Evolutionary conservation across 1,140 invertebrate genomes (phyloP).

Genomic region (Calycopis cecrops): DNA sequence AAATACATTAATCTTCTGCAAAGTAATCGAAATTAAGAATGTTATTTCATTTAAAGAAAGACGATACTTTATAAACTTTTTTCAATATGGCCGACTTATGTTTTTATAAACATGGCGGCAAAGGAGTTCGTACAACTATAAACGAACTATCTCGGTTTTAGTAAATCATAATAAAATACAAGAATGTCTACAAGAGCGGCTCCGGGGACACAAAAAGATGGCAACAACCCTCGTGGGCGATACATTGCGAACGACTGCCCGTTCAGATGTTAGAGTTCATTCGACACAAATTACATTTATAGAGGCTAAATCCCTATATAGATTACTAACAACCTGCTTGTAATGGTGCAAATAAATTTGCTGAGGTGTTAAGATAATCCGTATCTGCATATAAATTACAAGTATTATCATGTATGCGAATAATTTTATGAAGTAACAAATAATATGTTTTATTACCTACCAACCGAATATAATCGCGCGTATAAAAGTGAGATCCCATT

Average conservation of each 20-base stretch:
- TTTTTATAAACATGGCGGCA: too few species aligned
- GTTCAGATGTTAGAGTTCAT: slow-evolving; percentile 22
- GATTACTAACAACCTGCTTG: slow-evolving; percentile 56
- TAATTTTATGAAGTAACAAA: too few species aligned
- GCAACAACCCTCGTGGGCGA: slow-evolving; percentile 29
- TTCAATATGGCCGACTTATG: too few species aligned
- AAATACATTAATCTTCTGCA: slow-evolving; percentile 31
- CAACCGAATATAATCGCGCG: too few species aligned
- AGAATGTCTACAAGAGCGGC: not conserved
- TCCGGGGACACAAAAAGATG: slow-evolving; percentile 17
- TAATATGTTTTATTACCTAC: too few species aligned
- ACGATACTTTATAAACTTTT: not conserved
- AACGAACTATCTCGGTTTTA: too few species aligned
- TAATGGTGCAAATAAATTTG: slow-evolving; percentile 21
- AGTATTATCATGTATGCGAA: not conserved
- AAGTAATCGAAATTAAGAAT: slow-evolving; percentile 20
- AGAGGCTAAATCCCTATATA: slow-evolving; percentile 53
- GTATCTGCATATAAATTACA: slow-evolving; percentile 55
- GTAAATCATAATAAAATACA: too few species aligned
- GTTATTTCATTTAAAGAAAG: slow-evolving; percentile 16
- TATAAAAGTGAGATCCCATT: too few species aligned
- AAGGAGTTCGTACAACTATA: too few species aligned
- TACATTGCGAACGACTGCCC: slow-evolving; percentile 6
- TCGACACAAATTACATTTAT: slow-evolving; percentile 67
- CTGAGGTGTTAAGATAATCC: slow-evolving; percentile 56